phyloP scores from a whole-genome alignment of 1,140 invertebrate genomes.

The Halictus rubicundus region DNA sequence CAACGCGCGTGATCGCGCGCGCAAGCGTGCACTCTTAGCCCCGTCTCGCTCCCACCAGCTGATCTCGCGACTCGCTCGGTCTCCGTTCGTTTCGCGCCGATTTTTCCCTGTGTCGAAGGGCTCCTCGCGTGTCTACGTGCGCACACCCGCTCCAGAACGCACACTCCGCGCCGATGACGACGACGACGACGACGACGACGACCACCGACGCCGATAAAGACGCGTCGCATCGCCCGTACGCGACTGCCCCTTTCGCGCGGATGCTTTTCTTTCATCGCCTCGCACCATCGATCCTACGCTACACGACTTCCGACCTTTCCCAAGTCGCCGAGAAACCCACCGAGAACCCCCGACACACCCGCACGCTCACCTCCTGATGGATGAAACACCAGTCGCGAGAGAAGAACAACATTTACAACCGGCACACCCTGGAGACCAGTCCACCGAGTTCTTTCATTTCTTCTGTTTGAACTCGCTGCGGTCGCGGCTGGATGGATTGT shows the following conservation, averaged over 20 bases:
- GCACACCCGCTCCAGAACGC: neutral
- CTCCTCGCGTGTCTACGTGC: too few species aligned
- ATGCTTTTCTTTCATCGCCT: conserved; percentile 36
- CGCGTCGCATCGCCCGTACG: conserved; percentile 34
- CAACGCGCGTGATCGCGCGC: conserved; percentile 62
- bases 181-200: conserved; percentile 9
- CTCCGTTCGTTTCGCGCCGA: neutral
- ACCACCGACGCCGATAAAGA: conserved; percentile 37
- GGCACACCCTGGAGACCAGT: neutral
- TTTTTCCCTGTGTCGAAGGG: neutral
- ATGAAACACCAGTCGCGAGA: neutral
- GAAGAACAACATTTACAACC: neutral
- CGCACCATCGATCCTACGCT: conserved; percentile 33
- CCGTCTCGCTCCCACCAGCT: neutral
- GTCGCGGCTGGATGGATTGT: neutral
- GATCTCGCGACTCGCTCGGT: neutral
- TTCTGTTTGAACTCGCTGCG: too few species aligned
- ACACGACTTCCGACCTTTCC: conserved; percentile 41
- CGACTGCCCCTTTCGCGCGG: conserved; percentile 21
- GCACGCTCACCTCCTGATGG: neutral
- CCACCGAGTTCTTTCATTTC: neutral
- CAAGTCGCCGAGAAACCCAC: conserved; percentile 20
- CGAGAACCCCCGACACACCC: too few species aligned
- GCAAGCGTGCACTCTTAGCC: conserved; percentile 31
- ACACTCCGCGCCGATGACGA: conserved; percentile 4